phyloP scores from a whole-genome alignment of 2,797 vertebrate genomes.

The Crax fasciolata region DNA sequence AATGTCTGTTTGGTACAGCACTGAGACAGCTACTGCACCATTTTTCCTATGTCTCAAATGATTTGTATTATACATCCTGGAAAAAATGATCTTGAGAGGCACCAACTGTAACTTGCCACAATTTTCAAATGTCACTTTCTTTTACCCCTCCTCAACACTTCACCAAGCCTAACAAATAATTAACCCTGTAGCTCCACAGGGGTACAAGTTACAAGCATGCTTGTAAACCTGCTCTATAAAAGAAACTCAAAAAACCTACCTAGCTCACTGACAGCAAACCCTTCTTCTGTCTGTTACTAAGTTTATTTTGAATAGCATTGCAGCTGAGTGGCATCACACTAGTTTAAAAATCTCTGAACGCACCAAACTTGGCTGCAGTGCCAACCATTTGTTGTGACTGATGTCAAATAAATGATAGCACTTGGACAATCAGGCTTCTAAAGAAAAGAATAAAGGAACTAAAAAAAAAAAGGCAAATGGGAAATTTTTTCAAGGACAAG shows the following conservation, averaged over 20 bases:
- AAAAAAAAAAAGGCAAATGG: not conserved
- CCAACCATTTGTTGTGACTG: constrained; percentile 27
- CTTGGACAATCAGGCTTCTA: not conserved
- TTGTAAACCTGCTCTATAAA: not conserved
- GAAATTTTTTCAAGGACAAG: constrained; percentile 32
- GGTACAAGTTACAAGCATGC: not conserved
- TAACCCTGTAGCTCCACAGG: not conserved
- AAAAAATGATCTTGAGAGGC: not conserved
- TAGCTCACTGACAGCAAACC: constrained; percentile 16
- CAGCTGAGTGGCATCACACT: not conserved
- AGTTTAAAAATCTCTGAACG: not conserved
- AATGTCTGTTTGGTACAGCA: not conserved
- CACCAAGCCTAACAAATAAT: not conserved
- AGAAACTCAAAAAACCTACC: not conserved
- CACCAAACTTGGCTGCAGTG: not conserved
- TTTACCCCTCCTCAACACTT: not conserved
- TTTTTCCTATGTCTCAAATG: not conserved
- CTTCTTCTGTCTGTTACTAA: constrained; percentile 1
- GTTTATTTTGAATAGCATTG: constrained; percentile 44
- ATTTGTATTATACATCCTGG: not conserved
- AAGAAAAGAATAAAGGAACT: not conserved
- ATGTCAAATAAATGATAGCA: constrained; percentile 28
- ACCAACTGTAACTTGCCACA: not conserved
- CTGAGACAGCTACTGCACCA: not conserved
- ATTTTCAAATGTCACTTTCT: not conserved